Evolutionary conservation across 1,140 invertebrate species (phyloP), one percentile per base, ranked within the genome.

Genomic region (Patella vulgata): DNA sequence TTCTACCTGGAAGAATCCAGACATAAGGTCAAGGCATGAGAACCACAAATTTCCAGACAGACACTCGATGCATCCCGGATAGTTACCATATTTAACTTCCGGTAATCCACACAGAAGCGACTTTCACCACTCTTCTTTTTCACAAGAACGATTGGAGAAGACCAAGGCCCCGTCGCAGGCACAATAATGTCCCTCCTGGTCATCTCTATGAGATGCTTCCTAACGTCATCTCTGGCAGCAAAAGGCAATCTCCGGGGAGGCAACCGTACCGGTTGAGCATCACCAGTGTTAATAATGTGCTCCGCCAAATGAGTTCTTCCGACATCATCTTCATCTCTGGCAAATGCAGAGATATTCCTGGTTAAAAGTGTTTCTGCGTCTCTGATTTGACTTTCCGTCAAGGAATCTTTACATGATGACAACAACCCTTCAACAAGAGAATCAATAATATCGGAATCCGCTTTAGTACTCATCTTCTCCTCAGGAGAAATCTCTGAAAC

Each of bases 1-100:
- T 36, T 19, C 48, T 0, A 86, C 63, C 57, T 85, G 84, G 77
- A 78, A 75, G 46, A 66, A 79, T 5, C 68, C 77, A 74, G 39
- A 77, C 74, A 5, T 27, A 27, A 51, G 56, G 33, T 65, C 56
- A 17, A 59, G 52, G 25, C 55, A 55, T 14, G 56, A 59, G 27
- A 65, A 65, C 56, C 51, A 59, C 23, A 27, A 33, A 42, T 59
- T 61, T 3, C 39, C 58, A 1, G 59, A n/a, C 9, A 66, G 53
- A 25, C 46, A 36, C 27, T 61, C 64, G 8, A 61, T 21, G 28
- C 46, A 66, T n/a, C n/a, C n/a, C n/a, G n/a, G n/a, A n/a, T n/a
- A n/a, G n/a, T n/a, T n/a, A n/a, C n/a, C n/a, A n/a, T n/a, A n/a
- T n/a, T n/a, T n/a, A n/a, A n/a, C n/a, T n/a, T n/a, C n/a, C n/a